These are phyloP conservation scores for Calcarius lapponicus DNA, from an alignment of 2,797 vertebrate species.

Conservation along the genomic window DNA sequence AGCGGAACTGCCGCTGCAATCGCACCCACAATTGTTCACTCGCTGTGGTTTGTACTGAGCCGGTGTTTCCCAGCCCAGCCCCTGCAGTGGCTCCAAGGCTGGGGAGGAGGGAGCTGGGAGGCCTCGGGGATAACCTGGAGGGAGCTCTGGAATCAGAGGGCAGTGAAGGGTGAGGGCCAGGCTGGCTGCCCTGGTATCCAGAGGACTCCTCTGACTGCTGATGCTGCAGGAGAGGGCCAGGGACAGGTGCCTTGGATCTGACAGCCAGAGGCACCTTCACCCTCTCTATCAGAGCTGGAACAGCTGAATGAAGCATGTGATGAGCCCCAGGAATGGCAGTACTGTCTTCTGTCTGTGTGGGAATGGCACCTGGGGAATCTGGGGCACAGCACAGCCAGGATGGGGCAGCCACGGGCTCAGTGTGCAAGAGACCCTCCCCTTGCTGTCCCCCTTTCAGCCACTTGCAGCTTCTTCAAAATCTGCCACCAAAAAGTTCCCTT, in stretches of 20 bases:
- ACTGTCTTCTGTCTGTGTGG: fast-evolving
- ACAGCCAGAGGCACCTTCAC: neutral
- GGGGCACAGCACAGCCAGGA: neutral
- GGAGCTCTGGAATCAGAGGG: neutral
- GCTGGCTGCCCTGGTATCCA: neutral
- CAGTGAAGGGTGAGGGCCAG: neutral
- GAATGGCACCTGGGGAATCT: neutral
- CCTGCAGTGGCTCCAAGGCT: neutral
- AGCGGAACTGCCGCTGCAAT: slow-evolving; percentile 64
- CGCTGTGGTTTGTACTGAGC: neutral
- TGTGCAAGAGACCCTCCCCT: neutral
- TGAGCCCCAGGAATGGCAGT: fast-evolving
- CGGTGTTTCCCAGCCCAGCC: neutral
- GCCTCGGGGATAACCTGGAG: neutral
- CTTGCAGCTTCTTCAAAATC: neutral
- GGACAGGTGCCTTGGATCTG: neutral
- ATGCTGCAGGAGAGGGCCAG: neutral
- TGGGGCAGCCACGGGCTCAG: neutral
- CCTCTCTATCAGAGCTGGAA: neutral
- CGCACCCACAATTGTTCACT: neutral
- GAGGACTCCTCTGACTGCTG: neutral
- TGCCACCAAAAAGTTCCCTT: neutral
- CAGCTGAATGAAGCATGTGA: fast-evolving
- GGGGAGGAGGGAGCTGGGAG: neutral
- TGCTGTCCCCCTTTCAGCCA: fast-evolving